Evolutionary conservation across 2,888 invertebrate species (phyloP), one percentile per base, ranked within the genome.

Genomic region (Erebia palarica): DNA sequence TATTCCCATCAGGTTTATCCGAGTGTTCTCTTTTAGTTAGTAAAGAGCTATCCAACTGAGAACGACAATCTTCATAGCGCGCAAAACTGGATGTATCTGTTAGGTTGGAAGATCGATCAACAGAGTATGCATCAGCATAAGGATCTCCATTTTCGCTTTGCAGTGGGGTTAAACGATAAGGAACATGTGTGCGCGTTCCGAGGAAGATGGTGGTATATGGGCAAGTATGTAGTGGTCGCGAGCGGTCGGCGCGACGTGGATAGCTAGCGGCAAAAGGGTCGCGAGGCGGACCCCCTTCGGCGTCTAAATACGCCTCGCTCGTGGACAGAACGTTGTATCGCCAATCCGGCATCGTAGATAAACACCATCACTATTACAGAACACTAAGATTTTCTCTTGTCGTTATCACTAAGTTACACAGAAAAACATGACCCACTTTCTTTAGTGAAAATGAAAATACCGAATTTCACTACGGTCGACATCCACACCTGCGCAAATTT

Each of bases 271-370:
- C 89, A 71, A 89, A 87, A 49, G 91, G 92, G 78, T 90, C 91
- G 65, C 84, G 82, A 73, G 83, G 82, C 21, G 86, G 82, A 65
- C 80, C 82, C 60, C 83, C 86, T 73, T 87, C 88, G 73, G 84
- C 86, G 76, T 89, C 87, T 76, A 91, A 86, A 80, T 89, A 92
- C 80, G 93, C 93, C 86, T 93, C 94, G 84, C 91, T 93, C 80
- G 94, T 92, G 78, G 93, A 93, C 80, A 94, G 85, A 81, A 94
- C 92, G 86, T 94, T 94, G 89, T 93, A 92, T 78, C 94, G 91
- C 94, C 94, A 94, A 84, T 93, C 93, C 79, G 94, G 93, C 94
- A 94, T 94, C 79, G 85, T 90, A 83, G 78, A 84, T 80, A 78
- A 82, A 80, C 83, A 89, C 84, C 91, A 92, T 91, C 86, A 91